phyloP scores from a whole-genome alignment of 2,797 vertebrate genomes.

The Neosalanx taihuensis region DNA sequence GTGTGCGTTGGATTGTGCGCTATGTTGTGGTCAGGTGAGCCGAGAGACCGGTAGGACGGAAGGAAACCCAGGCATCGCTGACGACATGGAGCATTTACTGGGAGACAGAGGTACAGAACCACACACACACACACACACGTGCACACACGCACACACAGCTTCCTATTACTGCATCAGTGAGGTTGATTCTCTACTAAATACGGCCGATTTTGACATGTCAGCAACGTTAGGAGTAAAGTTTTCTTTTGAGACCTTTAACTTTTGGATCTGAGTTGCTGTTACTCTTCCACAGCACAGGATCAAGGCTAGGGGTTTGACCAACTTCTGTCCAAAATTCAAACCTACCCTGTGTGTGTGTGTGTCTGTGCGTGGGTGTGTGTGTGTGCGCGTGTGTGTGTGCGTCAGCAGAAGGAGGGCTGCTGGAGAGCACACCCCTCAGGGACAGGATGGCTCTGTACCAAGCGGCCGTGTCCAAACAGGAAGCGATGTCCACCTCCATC shows the following conservation, averaged over 20 bases:
- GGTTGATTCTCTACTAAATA: neutral
- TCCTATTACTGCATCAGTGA: neutral
- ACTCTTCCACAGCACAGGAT: neutral
- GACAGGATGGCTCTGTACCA: slow-evolving; percentile 94
- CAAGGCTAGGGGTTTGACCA: neutral
- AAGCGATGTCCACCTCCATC: slow-evolving; percentile 55
- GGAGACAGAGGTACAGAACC: slow-evolving; percentile 50
- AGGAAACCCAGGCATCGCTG: slow-evolving; percentile 56
- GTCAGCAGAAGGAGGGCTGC: slow-evolving; percentile 61
- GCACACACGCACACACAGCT: neutral
- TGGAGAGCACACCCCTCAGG: slow-evolving; percentile 84
- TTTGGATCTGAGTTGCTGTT: neutral
- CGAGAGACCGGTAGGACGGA: slow-evolving; percentile 64
- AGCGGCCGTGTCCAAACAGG: slow-evolving; percentile 88
- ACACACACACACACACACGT: slow-evolving; percentile 2
- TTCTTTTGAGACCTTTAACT: neutral
- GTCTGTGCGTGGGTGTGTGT: neutral
- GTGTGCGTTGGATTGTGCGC: slow-evolving; percentile 16
- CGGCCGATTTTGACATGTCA: neutral
- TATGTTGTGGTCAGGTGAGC: slow-evolving; percentile 69
- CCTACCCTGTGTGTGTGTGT: neutral
- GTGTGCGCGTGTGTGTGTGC: neutral
- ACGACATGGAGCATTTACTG: slow-evolving; percentile 72
- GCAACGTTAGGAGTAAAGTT: slow-evolving; percentile 24
- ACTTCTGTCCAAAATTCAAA: neutral